A percentile compares a stretch with the other conserved stretches of the same genome.
phyloP scores from a whole-genome alignment of 2,888 invertebrate species.

The Hydraecia micacea region DNA sequence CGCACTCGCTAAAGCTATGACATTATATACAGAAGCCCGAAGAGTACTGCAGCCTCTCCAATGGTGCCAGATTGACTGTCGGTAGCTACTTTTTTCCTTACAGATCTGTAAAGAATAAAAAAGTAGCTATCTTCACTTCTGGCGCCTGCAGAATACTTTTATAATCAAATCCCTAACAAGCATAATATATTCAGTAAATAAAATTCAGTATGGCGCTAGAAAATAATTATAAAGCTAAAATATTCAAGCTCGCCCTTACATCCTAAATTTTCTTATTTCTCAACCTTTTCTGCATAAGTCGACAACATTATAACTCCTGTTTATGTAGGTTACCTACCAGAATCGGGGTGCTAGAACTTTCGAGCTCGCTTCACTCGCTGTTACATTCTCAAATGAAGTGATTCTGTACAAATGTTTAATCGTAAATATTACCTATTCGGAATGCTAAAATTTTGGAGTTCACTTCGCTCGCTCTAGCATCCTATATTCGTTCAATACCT shows the following conservation, averaged over 20 bases:
- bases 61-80: neutral
- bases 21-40: neutral
- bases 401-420: no score
- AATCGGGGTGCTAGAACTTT: no score
- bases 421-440: no score
- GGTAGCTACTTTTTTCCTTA: neutral
- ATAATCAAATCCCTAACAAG: neutral
- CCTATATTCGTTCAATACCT: no score
- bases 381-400: neutral
- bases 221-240: neutral
- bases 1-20: neutral
- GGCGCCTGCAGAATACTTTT: neutral
- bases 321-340: no score
- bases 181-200: neutral
- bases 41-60: neutral
- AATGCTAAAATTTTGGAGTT: no score
- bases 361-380: neutral
- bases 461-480: no score
- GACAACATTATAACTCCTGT: no score
- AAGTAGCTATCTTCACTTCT: neutral
- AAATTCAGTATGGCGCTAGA: neutral
- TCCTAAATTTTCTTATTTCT: neutral
- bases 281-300: no score
- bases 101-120: neutral
- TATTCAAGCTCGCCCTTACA: neutral